These are phyloP conservation scores for Dendrocincla fuliginosa DNA, from an alignment of 2,797 vertebrate genomes.

Conservation along the genomic window DNA sequence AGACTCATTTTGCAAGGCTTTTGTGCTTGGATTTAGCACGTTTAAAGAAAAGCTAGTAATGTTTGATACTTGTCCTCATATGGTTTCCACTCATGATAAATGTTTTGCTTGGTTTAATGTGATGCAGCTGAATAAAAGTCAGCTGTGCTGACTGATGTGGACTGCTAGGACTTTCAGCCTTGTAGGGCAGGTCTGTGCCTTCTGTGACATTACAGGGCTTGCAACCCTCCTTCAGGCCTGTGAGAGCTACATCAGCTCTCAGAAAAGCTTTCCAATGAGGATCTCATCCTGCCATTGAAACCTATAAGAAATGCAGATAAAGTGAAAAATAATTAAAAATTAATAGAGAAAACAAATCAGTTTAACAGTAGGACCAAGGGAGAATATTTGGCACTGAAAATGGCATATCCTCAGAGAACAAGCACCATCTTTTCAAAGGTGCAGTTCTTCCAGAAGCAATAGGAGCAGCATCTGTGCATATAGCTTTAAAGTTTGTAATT, in stretches of 20 bases:
- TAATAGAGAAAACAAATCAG: neutral
- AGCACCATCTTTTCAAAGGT: conserved; percentile 2
- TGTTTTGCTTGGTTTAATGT: neutral
- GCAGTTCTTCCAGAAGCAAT: neutral
- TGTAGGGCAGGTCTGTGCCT: neutral
- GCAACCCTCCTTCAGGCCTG: neutral
- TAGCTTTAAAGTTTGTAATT: conserved; percentile 21
- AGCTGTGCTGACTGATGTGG: neutral
- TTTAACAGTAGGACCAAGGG: neutral
- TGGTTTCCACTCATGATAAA: accelerated
- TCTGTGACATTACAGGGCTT: neutral
- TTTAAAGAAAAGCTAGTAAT: neutral
- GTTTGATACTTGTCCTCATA: neutral
- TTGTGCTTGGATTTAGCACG: neutral
- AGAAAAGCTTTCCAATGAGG: neutral
- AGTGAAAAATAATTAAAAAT: conserved; percentile 22
- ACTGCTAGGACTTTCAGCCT: neutral
- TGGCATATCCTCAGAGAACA: neutral
- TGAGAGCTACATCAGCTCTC: neutral
- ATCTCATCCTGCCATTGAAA: neutral
- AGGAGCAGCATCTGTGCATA: conserved; percentile 25
- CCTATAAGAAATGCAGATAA: neutral
- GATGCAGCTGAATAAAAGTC: neutral
- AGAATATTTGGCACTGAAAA: neutral
- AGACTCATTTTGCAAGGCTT: neutral